phyloP scores from a whole-genome alignment of 2,113 vertebrate species.

The Tragulus kanchil region DNA sequence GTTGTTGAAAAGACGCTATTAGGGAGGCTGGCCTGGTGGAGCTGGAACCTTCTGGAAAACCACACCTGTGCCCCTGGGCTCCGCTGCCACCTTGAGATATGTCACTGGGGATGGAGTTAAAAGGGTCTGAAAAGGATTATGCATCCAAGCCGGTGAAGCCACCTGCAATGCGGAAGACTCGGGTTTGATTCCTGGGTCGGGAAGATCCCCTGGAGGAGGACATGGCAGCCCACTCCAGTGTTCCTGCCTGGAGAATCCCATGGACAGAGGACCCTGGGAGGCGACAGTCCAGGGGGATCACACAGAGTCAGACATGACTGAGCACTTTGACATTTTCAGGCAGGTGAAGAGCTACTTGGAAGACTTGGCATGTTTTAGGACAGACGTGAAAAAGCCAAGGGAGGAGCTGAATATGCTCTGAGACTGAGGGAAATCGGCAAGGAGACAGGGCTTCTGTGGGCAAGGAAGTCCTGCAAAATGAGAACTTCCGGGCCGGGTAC shows the following conservation, averaged over 20 bases:
- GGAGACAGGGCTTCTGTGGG: neutral
- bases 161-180: neutral
- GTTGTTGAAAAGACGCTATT: neutral
- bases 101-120: neutral
- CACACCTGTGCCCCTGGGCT: neutral
- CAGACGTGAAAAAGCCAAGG: neutral
- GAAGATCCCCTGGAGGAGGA: neutral
- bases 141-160: neutral
- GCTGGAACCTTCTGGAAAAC: neutral
- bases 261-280: neutral
- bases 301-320: neutral
- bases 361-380: neutral
- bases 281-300: neutral
- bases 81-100: neutral
- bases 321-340: neutral
- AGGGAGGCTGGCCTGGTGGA: neutral
- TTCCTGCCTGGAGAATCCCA: neutral
- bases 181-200: neutral
- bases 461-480: neutral
- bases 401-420: neutral
- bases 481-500: rapidly evolving
- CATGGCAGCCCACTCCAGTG: neutral
- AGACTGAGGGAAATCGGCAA: neutral
- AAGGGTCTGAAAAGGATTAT: neutral
- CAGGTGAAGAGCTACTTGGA: neutral